These are phyloP conservation scores for Vandiemenella viatica DNA, from an alignment of 2,888 invertebrate genomes.

Conservation along the genomic window DNA sequence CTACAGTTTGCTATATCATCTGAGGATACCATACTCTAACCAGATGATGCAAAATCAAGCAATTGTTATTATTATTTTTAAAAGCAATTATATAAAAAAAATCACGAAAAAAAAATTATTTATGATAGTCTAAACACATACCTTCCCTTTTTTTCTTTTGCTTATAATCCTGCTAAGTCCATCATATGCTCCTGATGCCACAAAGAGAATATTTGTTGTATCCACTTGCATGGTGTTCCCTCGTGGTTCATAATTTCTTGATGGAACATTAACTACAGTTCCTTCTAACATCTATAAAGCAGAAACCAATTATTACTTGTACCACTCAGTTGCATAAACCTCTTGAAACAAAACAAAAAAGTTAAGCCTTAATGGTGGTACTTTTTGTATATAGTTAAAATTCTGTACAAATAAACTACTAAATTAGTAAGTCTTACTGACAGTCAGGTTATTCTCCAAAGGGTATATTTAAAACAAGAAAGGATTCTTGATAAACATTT, in stretches of 20 bases:
- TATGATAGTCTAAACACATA: too few species aligned
- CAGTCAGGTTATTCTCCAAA: too few species aligned
- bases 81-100: conserved; percentile 8
- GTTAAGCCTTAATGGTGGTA: too few species aligned
- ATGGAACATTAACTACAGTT: conserved; percentile 93
- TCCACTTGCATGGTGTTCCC: conserved; percentile 95
- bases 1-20: conserved; percentile 45
- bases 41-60: conserved; percentile 77
- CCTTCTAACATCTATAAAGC: conserved; percentile 80
- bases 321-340: too few species aligned
- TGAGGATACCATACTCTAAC: conserved; percentile 62
- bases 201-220: conserved; percentile 96
- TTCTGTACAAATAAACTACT: too few species aligned
- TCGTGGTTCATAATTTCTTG: conserved; percentile 82
- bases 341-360: too few species aligned
- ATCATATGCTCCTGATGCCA: conserved; percentile 97
- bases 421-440: too few species aligned
- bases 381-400: too few species aligned
- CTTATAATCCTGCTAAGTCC: conserved; percentile 85
- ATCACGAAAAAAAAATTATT: conserved; percentile 1
- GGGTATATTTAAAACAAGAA: too few species aligned
- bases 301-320: too few species aligned
- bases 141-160: conserved; percentile 70
- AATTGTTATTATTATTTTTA: conserved; percentile 30
- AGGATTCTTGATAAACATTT: too few species aligned